A percentile compares a stretch with the other conserved stretches of the same genome.
Conservation (phyloP, 2,888 invertebrate species). For the Zygothrica quintamaculata region DNA sequence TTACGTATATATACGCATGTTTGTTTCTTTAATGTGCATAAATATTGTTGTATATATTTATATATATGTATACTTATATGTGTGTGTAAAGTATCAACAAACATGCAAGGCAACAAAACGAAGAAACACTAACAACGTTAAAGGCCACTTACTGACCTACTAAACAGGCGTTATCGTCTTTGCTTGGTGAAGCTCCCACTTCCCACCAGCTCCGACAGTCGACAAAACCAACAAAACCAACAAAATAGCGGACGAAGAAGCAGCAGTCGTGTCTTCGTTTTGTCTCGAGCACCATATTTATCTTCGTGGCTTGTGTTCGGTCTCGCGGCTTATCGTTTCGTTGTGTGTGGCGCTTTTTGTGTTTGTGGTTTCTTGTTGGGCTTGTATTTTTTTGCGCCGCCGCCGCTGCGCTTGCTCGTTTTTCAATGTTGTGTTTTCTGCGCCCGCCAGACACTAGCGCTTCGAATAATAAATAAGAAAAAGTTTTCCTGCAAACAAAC, state of each 20-base stretch:
- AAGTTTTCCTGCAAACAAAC: constrained; percentile 78
- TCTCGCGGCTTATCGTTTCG: constrained; percentile 38
- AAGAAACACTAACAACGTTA: constrained; percentile 44
- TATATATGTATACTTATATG: neutral
- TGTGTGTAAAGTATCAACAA: constrained; percentile 36
- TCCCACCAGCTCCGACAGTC: constrained; percentile 36
- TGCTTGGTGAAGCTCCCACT: constrained; percentile 49
- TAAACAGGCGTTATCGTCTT: constrained; percentile 65
- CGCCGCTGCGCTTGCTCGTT: constrained; percentile 56
- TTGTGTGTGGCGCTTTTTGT: constrained; percentile 57
- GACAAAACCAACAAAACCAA: neutral
- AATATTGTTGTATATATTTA: neutral
- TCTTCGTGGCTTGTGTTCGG: constrained; percentile 50
- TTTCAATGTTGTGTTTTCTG: constrained; percentile 68
- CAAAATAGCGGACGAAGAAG: constrained; percentile 11
- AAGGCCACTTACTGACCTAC: constrained; percentile 84
- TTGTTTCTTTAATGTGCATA: too few species aligned
- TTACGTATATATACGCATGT: constrained; percentile 19
- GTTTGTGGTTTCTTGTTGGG: constrained; percentile 39
- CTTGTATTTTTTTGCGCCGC: constrained; percentile 32
- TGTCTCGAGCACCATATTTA: constrained; percentile 49
- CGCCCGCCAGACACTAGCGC: constrained; percentile 50
- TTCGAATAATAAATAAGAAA: constrained; percentile 83
- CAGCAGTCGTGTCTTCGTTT: constrained; percentile 56
- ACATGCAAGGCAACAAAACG: constrained; percentile 43